Base-by-base conservation (phyloP, 2,113 vertebrate species). In the Cynopterus brachyotis region DNA sequence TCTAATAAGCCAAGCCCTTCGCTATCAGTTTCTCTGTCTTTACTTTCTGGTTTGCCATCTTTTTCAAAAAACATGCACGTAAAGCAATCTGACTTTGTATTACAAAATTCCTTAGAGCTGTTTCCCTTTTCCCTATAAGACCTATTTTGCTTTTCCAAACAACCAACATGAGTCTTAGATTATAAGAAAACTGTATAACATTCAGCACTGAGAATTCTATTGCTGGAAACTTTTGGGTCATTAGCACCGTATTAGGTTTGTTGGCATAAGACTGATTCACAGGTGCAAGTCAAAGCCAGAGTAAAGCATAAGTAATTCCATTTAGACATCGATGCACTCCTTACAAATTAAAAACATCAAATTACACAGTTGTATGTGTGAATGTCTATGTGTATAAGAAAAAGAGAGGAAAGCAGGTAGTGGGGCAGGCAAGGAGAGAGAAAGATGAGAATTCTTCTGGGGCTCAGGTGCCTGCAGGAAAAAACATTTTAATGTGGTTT, bases 101-200 rank as follows among this genome's bases (percentile, higher is more conserved):
- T 72, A 45, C 11, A 81, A 40, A 87, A 73, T 80, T 87, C 35
- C 75, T 87, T 45, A 82, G 59, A 53, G 70, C 45, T 60, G 15
- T 70, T 76, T 93, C 11, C 17, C 67, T 3, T 73, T 37, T 47
- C 20, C 11, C 4, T 37, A 19, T 2, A 62, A 87, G 16, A 79
- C 3, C 30, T 60, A 89, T 19, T 40, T 91, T 92, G 57, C 30
- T 97, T 93, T 91, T 47, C 12, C 45, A 94, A 95, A 80, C 9
- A 69, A 89, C 32, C 76, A 89, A 22, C 1, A 64, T 19, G 80
- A 19, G 0, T 53, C n/a, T 93, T 67, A 55, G 42, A 37, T 60
- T 69, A n/a, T 32, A 30, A 92, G 3, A 94, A n/a, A 75, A 86
- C 72, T 75, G 55, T 12, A 91, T 50, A 85, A 96, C 86, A 78